Conservation (phyloP, 2,888 invertebrate genomes). For the Lasioglossum zephyrum region DNA sequence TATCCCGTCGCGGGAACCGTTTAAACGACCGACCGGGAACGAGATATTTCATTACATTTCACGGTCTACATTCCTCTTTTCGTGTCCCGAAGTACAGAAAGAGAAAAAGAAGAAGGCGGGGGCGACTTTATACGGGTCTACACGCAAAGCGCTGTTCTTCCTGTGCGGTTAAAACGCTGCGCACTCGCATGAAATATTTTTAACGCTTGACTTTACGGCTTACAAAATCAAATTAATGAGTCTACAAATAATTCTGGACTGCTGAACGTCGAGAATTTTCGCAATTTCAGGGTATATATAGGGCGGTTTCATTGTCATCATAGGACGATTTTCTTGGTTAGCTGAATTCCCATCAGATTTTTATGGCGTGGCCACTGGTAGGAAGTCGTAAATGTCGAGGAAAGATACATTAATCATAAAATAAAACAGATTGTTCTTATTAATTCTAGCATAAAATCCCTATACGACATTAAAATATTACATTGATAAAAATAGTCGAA, state of each 20-base stretch:
- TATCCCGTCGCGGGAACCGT: slow-evolving; percentile 12
- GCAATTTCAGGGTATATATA: neutral
- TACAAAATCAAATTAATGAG: slow-evolving; percentile 60
- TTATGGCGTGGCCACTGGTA: neutral
- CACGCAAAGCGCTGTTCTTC: slow-evolving; percentile 36
- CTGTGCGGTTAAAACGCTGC: slow-evolving; percentile 38
- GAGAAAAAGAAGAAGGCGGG: neutral
- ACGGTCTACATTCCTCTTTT: slow-evolving; percentile 45
- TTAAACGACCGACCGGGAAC: slow-evolving; percentile 23
- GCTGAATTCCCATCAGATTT: neutral
- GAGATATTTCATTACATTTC: slow-evolving; percentile 51
- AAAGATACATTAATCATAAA: neutral
- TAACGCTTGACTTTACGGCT: slow-evolving; percentile 58
- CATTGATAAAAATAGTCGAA: neutral
- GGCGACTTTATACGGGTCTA: slow-evolving; percentile 28
- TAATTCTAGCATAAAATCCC: neutral
- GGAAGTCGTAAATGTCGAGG: neutral
- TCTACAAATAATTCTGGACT: slow-evolving; percentile 12
- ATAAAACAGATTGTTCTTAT: neutral
- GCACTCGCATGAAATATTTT: slow-evolving; percentile 56
- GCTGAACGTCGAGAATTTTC: neutral
- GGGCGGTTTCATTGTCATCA: neutral
- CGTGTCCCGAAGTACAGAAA: slow-evolving; percentile 19
- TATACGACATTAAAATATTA: neutral
- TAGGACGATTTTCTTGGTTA: neutral